Evolutionary conservation across 2,888 invertebrate species (phyloP).

Genomic region (Ichneumoninae sp.): DNA sequence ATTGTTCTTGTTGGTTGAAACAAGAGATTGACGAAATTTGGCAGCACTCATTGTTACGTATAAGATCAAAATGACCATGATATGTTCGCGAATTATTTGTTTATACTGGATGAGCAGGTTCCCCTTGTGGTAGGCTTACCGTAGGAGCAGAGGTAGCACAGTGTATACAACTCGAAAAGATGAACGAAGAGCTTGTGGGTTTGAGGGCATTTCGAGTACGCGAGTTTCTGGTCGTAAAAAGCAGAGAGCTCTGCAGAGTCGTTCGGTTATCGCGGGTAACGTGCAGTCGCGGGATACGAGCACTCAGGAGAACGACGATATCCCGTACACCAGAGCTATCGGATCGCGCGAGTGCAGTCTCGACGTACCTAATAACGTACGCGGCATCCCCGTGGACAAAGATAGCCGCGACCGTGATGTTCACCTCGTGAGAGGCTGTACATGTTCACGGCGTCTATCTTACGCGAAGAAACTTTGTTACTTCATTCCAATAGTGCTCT

Average conservation of each 20-base stretch:
- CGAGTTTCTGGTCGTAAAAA: conserved; percentile 41
- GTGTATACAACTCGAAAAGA: neutral
- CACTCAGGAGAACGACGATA: conserved; percentile 44
- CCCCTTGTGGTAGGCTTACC: neutral
- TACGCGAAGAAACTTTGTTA: conserved; percentile 36
- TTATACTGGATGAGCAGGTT: neutral
- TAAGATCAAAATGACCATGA: too few relatives aligned
- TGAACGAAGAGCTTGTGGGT: neutral
- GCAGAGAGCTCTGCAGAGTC: conserved; percentile 29
- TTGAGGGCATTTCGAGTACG: conserved; percentile 2
- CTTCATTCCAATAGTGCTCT: neutral
- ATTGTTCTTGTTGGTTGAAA: too few relatives aligned
- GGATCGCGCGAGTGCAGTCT: conserved; percentile 27
- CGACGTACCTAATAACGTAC: conserved; percentile 38
- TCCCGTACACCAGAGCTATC: conserved; percentile 30
- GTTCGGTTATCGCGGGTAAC: conserved; percentile 42
- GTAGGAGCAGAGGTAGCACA: neutral
- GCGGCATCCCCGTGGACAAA: conserved; percentile 41
- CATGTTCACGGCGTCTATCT: conserved; percentile 11
- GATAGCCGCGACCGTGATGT: conserved; percentile 24
- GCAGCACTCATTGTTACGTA: too few relatives aligned
- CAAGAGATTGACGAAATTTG: too few relatives aligned
- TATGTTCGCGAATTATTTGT: too few relatives aligned
- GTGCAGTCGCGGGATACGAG: conserved; percentile 35
- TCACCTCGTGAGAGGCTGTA: neutral